phyloP scores from a whole-genome alignment of 1,140 invertebrate genomes.

The Diprion similis region DNA sequence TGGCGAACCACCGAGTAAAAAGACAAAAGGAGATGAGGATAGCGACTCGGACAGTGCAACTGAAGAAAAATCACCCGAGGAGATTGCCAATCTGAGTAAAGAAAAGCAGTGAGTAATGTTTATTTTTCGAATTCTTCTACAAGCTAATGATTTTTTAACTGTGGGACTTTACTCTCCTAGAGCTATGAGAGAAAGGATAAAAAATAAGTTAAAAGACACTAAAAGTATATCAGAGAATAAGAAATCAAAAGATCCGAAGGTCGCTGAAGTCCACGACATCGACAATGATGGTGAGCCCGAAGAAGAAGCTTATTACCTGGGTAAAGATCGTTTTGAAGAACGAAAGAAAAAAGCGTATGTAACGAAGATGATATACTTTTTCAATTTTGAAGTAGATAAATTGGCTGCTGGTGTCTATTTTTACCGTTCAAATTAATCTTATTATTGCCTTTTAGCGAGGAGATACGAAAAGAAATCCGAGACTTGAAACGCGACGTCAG shows the following conservation, averaged over 20 bases:
- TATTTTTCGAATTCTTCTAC: slow-evolving; percentile 13
- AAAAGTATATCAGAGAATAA: slow-evolving; percentile 59
- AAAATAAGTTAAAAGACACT: slow-evolving; percentile 63
- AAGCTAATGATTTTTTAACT: slow-evolving; percentile 24
- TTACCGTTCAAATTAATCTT: slow-evolving; percentile 10
- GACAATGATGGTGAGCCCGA: slow-evolving; percentile 47
- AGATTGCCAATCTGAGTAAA: slow-evolving; percentile 35
- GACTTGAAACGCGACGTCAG: slow-evolving; percentile 74
- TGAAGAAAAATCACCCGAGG: slow-evolving; percentile 46
- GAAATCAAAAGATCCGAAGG: slow-evolving; percentile 47
- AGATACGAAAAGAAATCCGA: slow-evolving; percentile 79
- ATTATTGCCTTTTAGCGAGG: slow-evolving; percentile 66
- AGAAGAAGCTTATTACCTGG: slow-evolving; percentile 71
- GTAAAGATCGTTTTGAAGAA: slow-evolving; percentile 72
- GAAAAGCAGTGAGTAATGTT: slow-evolving; percentile 43
- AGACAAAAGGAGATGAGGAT: slow-evolving; percentile 31
- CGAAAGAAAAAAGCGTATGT: slow-evolving; percentile 72
- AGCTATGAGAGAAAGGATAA: slow-evolving; percentile 59
- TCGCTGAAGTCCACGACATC: slow-evolving; percentile 33
- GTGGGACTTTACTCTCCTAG: slow-evolving; percentile 35
- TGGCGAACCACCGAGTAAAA: slow-evolving; percentile 35
- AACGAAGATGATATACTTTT: slow-evolving; percentile 17
- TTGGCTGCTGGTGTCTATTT: slow-evolving; percentile 12
- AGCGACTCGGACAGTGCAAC: slow-evolving; percentile 41
- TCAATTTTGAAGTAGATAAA: slow-evolving; percentile 22